phyloP scores from a whole-genome alignment of 2,797 vertebrate species.

The Petrocephalus schoutedeni region DNA sequence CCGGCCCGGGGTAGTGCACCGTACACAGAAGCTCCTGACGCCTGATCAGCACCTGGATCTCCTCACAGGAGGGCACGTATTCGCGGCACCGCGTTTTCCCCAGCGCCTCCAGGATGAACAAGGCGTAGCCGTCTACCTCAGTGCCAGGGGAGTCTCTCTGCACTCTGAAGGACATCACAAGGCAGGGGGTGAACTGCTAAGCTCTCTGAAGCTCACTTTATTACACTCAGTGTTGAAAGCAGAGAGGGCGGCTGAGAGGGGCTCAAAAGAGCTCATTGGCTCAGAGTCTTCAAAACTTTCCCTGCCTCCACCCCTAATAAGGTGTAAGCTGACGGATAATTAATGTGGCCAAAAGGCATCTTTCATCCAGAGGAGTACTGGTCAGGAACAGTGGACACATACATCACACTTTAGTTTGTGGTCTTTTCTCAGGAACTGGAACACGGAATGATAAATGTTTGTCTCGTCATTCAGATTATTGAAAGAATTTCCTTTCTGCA shows the following conservation, averaged over 20 bases:
- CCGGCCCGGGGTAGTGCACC: conserved; percentile 78
- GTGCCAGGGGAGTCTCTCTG: conserved; percentile 75
- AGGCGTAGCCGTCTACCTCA: conserved; percentile 82
- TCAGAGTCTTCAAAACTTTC: too few relatives aligned
- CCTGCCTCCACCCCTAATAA: background rate
- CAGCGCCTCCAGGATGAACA: conserved; percentile 82
- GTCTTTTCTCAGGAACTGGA: conserved; percentile 41
- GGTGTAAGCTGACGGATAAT: background rate
- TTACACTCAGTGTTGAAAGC: background rate
- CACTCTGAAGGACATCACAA: conserved; percentile 58
- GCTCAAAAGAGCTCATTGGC: background rate
- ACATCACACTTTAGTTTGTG: background rate
- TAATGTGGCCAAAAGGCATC: background rate
- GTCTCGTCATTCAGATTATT: conserved; percentile 50
- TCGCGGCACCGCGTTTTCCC: conserved; percentile 79
- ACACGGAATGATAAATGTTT: conserved; percentile 56
- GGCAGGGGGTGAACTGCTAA: background rate
- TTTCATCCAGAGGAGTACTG: conserved; percentile 4
- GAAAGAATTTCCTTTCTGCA: conserved; percentile 42
- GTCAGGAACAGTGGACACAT: background rate
- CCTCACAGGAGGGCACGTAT: conserved; percentile 86
- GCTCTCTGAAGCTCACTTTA: background rate
- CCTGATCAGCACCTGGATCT: conserved; percentile 83
- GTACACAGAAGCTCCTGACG: conserved; percentile 81
- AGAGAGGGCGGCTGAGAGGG: background rate